phyloP scores from a whole-genome alignment of 2,888 invertebrate genomes.

The Marronus borbonicus region DNA sequence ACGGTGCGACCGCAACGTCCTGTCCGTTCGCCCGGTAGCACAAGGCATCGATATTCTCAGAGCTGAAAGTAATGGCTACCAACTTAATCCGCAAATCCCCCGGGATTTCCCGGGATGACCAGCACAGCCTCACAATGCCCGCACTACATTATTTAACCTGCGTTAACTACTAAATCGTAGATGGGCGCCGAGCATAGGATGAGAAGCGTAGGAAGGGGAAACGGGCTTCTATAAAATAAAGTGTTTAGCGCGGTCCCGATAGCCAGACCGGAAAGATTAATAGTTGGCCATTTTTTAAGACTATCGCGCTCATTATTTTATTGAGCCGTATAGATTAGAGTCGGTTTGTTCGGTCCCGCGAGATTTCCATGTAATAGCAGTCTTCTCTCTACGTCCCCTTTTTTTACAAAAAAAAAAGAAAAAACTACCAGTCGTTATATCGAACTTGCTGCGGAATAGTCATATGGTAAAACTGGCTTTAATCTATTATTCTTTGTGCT shows the following conservation, averaged over 20 bases:
- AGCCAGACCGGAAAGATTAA: slow-evolving; percentile 51
- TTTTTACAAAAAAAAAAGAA: neutral
- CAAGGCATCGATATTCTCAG: slow-evolving; percentile 63
- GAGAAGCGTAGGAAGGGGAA: neutral
- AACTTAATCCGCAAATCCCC: slow-evolving; percentile 69
- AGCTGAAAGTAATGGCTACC: slow-evolving; percentile 67
- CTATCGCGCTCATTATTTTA: slow-evolving; percentile 48
- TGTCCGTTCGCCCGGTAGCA: slow-evolving; percentile 51
- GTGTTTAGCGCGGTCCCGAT: slow-evolving; percentile 59
- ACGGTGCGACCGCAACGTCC: slow-evolving; percentile 60
- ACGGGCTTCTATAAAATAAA: slow-evolving; percentile 59
- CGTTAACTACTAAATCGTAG: slow-evolving; percentile 69
- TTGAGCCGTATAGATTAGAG: slow-evolving; percentile 46
- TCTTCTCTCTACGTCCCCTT: neutral
- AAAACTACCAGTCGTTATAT: too few species aligned
- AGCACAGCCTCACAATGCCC: slow-evolving; percentile 67
- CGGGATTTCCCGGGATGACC: slow-evolving; percentile 66
- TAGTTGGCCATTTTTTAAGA: slow-evolving; percentile 50
- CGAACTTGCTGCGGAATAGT: neutral
- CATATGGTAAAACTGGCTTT: neutral
- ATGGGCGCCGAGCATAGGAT: slow-evolving; percentile 29
- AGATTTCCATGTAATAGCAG: slow-evolving; percentile 22
- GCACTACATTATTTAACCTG: slow-evolving; percentile 70
- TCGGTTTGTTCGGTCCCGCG: slow-evolving; percentile 34
- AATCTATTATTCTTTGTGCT: neutral